Evolutionary conservation across 37 sponge, comb jelly and placozoan genomes (phyloP), one percentile per base, ranked within the genome.

Genomic region (Cliona cf. orientalis): DNA sequence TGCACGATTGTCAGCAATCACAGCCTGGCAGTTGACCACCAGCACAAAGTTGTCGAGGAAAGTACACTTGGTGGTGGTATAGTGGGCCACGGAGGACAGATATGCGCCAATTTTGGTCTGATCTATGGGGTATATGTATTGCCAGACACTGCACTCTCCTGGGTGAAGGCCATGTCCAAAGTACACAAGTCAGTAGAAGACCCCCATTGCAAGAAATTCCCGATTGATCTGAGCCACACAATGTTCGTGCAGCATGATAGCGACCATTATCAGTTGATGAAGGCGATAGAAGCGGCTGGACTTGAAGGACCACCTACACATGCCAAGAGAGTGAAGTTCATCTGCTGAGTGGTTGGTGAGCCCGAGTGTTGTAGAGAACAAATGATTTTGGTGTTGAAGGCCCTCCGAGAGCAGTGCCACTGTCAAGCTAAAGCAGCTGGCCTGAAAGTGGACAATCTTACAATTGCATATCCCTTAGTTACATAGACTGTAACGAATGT

Each of bases 311-410:
- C 63, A 17, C 60, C 76, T 33, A 75, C 63, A 59, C 40, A 38
- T 29, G 35, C 79, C 23, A 68, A 66, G 64, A 78, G 79, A 36
- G 66, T 78, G 43, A 78, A 78, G 35, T 78, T 65, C 49, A 78
- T 78, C 34, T 68, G 79, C 68, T 34, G 68, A 63, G 79, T 78
- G 66, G 68, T 78, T 78, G 79, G n/a, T 78, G 79, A 78, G 66
- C 79, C 79, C 5, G 65, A 61, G 66, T 65, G 79, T 78, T 66
- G 63, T 44, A 68, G 49, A 25, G 32, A 65, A 40, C 66, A 68
- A 45, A 78, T 78, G 79, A 32, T 63, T 34, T 38, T 78, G 55
- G 79, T 78, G 68, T 34, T 72, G 74, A 72, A 72, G n/a, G n/a
- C n/a, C n/a, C n/a, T n/a, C n/a, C n/a, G n/a, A n/a, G n/a, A n/a